phyloP scores from a whole-genome alignment of 2,888 invertebrate genomes.

The Nasonia oneida region DNA sequence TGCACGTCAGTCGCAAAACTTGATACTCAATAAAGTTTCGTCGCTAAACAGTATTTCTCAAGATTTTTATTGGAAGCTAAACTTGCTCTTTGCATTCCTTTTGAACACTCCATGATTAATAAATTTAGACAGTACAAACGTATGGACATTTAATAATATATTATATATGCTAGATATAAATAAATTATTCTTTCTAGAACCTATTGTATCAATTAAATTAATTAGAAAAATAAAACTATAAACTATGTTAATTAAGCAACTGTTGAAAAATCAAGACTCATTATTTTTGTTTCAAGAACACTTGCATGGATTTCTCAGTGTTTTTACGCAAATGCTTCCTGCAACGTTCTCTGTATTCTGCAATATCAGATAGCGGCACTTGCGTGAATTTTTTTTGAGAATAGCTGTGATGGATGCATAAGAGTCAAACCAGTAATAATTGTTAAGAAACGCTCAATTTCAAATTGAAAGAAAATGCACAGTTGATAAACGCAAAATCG shows the following conservation, averaged over 20 bases:
- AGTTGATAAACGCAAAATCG: background rate
- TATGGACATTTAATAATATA: conserved; percentile 7
- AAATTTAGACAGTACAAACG: background rate
- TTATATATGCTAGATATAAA: background rate
- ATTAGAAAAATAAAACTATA: background rate
- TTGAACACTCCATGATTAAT: conserved; percentile 1
- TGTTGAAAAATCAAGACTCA: background rate
- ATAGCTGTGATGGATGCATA: background rate
- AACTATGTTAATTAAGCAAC: background rate
- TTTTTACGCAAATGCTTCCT: background rate
- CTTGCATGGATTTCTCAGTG: background rate
- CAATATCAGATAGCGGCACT: background rate
- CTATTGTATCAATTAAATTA: background rate
- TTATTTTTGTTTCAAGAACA: background rate
- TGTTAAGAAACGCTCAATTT: background rate
- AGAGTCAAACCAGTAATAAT: background rate
- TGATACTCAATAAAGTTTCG: background rate
- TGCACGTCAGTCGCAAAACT: conserved; percentile 8
- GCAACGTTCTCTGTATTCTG: background rate
- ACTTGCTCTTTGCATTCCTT: background rate
- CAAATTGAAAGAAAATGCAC: background rate
- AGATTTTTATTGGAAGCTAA: conserved; percentile 6
- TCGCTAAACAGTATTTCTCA: background rate
- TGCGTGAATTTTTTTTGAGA: background rate
- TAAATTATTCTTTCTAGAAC: background rate